phyloP scores from a whole-genome alignment of 2,113 vertebrate genomes.

The Rhea pennata region DNA sequence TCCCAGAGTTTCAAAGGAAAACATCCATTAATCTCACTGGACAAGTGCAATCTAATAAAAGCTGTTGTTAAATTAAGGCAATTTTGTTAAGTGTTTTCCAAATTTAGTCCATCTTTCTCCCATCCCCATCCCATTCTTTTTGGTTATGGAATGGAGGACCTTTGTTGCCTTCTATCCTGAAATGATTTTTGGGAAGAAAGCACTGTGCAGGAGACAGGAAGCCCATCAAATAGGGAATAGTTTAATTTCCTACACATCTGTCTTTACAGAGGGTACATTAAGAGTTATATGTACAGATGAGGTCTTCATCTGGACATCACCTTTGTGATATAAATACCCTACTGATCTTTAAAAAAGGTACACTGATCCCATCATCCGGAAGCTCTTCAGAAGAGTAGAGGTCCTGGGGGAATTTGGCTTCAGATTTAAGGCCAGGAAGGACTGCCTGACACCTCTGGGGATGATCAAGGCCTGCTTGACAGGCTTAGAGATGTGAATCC shows the following conservation, averaged over 20 bases:
- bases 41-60: constrained; percentile 74
- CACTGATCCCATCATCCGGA: not conserved
- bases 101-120: constrained; percentile 2
- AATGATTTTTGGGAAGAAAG: not conserved
- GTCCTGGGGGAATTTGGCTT: not conserved
- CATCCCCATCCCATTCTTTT: not conserved
- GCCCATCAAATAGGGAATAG: not conserved
- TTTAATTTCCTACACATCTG: not conserved
- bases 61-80: constrained; percentile 59
- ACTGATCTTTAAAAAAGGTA: not conserved
- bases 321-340: not conserved
- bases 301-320: not conserved
- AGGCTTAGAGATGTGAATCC: not conserved
- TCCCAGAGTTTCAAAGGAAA: constrained; percentile 77
- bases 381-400: not conserved
- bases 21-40: constrained; percentile 71
- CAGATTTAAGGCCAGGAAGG: not conserved
- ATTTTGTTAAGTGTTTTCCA: constrained; percentile 38
- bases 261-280: not conserved
- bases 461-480: not conserved
- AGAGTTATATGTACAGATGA: not conserved
- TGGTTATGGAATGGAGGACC: not conserved
- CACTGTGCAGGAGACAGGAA: not conserved
- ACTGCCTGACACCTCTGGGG: not conserved
- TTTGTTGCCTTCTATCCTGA: not conserved